These are phyloP conservation scores for Geodia barretti DNA, from an alignment of 37 sponge, comb jelly and placozoan species.

Conservation along the genomic window DNA sequence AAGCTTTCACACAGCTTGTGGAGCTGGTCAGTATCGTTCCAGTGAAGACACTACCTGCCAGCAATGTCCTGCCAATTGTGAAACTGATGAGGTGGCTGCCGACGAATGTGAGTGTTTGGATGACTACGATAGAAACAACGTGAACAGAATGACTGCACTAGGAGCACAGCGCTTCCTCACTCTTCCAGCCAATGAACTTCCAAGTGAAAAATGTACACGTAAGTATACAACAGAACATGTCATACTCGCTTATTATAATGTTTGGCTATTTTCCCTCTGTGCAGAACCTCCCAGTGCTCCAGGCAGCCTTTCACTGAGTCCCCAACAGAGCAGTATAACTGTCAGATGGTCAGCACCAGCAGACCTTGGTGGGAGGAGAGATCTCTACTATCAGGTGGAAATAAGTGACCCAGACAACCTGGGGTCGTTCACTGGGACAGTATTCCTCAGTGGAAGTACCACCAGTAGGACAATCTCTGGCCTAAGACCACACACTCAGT, in stretches of 20 bases:
- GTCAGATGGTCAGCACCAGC: neutral
- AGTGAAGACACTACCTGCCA: neutral
- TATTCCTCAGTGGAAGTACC: too few relatives aligned
- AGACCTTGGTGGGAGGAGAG: neutral
- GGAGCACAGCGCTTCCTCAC: too few relatives aligned
- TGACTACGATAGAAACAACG: conserved; percentile 13
- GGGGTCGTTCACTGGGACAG: neutral
- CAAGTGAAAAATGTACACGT: too few relatives aligned
- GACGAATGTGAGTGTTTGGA: neutral
- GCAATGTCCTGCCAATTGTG: neutral
- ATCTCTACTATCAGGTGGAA: conserved; percentile 8
- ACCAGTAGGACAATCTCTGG: too few relatives aligned
- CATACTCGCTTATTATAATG: too few relatives aligned
- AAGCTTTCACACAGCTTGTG: too few relatives aligned
- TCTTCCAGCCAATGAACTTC: too few relatives aligned
- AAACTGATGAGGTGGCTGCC: neutral
- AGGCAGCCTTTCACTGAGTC: neutral
- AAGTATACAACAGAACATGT: too few relatives aligned
- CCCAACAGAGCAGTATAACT: neutral
- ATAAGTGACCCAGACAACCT: conserved; percentile 14
- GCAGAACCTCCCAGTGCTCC: conserved; percentile 20
- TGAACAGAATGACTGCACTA: too few relatives aligned
- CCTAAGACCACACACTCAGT: neutral
- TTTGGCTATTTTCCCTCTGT: neutral
- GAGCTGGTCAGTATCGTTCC: conserved; percentile 6